Conservation (phyloP, 2,888 invertebrate genomes). For the Drosophila stalkeri region DNA sequence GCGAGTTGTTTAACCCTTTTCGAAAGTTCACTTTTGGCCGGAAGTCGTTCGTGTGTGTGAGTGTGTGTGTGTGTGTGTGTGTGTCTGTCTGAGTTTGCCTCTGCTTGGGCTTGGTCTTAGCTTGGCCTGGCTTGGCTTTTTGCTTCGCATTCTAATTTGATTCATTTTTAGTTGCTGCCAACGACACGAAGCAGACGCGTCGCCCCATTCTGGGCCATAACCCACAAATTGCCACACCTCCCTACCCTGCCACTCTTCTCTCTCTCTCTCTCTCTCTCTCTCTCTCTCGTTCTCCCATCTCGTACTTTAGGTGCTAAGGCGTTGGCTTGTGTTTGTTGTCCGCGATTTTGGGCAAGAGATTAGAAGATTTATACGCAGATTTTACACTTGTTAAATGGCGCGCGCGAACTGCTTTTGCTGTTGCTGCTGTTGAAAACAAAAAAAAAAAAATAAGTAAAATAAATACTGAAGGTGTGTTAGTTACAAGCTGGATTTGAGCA, state of each 20-base stretch:
- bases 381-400: conserved; percentile 66
- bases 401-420: conserved; percentile 14
- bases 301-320: conserved; percentile 63
- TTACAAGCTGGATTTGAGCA: conserved; percentile 4
- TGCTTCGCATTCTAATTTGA: conserved; percentile 63
- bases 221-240: conserved; percentile 24
- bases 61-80: neutral
- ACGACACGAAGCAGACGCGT: conserved; percentile 40
- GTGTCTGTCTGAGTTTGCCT: conserved; percentile 6
- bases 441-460: too few relatives aligned
- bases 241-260: too few relatives aligned
- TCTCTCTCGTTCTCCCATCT: neutral
- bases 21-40: conserved; percentile 74
- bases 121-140: conserved; percentile 11
- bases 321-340: conserved; percentile 51
- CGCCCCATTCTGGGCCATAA: conserved; percentile 29
- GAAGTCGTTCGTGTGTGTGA: conserved; percentile 57
- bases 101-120: neutral
- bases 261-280: neutral
- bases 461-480: conserved; percentile 15
- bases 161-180: conserved; percentile 65
- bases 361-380: conserved; percentile 75
- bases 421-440: neutral
- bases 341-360: conserved; percentile 64
- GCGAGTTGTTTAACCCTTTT: conserved; percentile 73